Percentiles rank a stretch among this genome's conserved stretches.
These are phyloP conservation scores for Hylaeus anthracinus DNA, from an alignment of 1,140 invertebrate genomes.

Conservation along the genomic window DNA sequence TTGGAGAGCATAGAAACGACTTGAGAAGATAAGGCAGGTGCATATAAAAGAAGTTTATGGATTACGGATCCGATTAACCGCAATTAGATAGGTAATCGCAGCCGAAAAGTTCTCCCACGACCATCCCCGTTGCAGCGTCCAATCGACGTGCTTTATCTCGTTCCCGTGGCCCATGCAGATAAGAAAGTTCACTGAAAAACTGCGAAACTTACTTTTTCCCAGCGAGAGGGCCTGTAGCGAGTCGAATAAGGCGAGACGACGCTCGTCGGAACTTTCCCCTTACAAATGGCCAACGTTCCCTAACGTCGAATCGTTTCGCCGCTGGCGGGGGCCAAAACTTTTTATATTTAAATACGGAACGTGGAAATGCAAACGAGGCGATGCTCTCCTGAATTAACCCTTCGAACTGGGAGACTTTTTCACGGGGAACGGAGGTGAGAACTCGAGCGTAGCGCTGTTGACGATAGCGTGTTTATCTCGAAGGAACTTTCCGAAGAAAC, in stretches of 20 bases:
- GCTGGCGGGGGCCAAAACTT: not conserved
- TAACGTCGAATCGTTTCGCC: conserved; percentile 1
- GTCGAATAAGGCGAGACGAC: conserved; percentile 21
- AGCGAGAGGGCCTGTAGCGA: not conserved
- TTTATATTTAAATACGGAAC: conserved; percentile 23
- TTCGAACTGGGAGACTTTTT: not conserved
- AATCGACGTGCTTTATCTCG: conserved; percentile 44
- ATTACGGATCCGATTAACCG: conserved; percentile 32
- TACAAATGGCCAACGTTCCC: conserved; percentile 17
- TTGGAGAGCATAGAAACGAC: not conserved
- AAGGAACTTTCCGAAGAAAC: not conserved
- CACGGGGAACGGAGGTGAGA: not conserved
- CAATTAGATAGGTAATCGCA: conserved; percentile 42
- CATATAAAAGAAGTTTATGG: conserved; percentile 30
- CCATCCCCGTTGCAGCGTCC: conserved; percentile 19
- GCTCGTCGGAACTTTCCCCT: conserved; percentile 26
- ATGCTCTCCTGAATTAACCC: not conserved
- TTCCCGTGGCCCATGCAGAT: conserved; percentile 7
- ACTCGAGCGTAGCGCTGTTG: not conserved
- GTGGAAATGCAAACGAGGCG: conserved; percentile 32
- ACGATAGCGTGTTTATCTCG: conserved; percentile 10
- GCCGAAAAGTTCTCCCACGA: conserved; percentile 17
- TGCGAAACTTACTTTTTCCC: conserved; percentile 35
- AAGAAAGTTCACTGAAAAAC: conserved; percentile 52
- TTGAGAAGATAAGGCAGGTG: conserved; percentile 1